Conservation (phyloP, 2,113 vertebrate species). For the Acanthisitta chloris region DNA sequence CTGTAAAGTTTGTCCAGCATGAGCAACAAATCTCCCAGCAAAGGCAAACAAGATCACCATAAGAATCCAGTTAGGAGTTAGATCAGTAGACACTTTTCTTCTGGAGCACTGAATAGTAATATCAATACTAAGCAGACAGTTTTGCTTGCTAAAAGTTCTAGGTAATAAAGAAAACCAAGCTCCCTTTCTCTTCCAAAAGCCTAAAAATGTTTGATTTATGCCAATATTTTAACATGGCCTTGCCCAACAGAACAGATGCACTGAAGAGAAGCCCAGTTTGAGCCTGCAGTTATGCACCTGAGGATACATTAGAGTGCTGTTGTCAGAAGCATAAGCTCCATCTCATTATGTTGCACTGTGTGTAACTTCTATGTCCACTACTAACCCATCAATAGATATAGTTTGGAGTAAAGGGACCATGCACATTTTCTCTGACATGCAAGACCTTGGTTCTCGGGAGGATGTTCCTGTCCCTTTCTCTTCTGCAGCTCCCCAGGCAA, state of each 20-base stretch:
- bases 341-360: background rate
- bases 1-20: background rate
- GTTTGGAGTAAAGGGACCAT: background rate
- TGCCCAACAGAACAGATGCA: background rate
- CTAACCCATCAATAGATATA: background rate
- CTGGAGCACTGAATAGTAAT: background rate
- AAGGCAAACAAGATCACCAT: background rate
- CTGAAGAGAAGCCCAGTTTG: background rate
- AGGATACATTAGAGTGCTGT: background rate
- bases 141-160: background rate
- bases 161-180: background rate
- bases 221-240: background rate
- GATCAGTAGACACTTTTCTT: background rate
- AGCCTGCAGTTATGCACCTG: background rate
- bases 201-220: background rate
- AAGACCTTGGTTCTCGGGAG: slow-evolving; percentile 34
- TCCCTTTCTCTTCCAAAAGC: background rate
- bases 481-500: slow-evolving; percentile 55
- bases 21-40: background rate
- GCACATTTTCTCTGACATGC: background rate
- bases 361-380: background rate
- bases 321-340: background rate
- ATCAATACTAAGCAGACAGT: background rate
- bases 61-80: background rate
- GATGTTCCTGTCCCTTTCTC: slow-evolving; percentile 46